A percentile compares a stretch with the other conserved stretches of the same genome.
These are phyloP conservation scores for Lasius fuliginosus DNA, from an alignment of 2,888 invertebrate genomes.

Conservation along the genomic window DNA sequence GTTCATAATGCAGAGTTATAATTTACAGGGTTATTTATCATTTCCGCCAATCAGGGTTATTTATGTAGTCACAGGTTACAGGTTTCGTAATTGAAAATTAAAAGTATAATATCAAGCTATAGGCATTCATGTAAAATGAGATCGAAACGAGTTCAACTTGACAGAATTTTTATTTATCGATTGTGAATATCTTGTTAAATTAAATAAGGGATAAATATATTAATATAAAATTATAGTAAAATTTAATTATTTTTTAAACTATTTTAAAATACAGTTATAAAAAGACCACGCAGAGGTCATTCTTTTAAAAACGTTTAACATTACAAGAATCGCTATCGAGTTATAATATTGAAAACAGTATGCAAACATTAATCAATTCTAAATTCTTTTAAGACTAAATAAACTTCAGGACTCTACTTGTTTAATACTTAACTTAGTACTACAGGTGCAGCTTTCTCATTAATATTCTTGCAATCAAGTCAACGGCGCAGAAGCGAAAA, in stretches of 20 bases:
- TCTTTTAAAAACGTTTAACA: background rate
- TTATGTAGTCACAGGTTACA: slow-evolving; percentile 13
- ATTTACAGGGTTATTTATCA: slow-evolving; percentile 11
- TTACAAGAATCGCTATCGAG: background rate
- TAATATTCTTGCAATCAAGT: slow-evolving; percentile 20
- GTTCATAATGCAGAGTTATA: background rate
- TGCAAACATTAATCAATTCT: background rate
- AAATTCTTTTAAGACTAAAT: background rate
- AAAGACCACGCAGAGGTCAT: background rate
- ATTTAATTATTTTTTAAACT: background rate
- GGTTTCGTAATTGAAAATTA: slow-evolving; percentile 5
- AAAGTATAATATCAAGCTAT: background rate
- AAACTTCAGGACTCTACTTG: background rate
- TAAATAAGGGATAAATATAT: background rate
- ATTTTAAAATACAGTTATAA: background rate
- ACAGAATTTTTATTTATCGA: background rate
- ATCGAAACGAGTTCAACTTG: background rate
- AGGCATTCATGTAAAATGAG: background rate
- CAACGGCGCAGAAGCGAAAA: background rate
- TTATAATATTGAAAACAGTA: background rate
- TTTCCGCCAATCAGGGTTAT: background rate
- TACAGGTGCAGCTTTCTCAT: slow-evolving; percentile 12
- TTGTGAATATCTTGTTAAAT: background rate
- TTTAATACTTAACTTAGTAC: background rate
- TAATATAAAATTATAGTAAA: background rate